phyloP scores from a whole-genome alignment of 2,888 invertebrate genomes.

The Drosophila aldrichi region DNA sequence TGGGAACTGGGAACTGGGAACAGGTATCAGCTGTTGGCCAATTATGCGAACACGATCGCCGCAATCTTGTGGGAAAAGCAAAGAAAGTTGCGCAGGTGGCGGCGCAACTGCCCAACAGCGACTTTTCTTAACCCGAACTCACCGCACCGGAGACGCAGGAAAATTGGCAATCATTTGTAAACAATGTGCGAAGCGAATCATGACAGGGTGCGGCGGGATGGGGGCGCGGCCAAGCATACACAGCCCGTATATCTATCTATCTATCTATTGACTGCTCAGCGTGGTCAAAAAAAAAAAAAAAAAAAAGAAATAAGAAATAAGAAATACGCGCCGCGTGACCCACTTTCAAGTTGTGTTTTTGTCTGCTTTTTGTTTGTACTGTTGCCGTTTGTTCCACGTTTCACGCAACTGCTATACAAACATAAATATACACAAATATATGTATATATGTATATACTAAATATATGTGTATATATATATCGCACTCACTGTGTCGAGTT shows the following conservation, averaged over 20 bases:
- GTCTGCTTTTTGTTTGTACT: slow-evolving; percentile 38
- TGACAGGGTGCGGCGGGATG: slow-evolving; percentile 24
- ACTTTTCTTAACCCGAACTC: slow-evolving; percentile 60
- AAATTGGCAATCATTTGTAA: slow-evolving; percentile 80
- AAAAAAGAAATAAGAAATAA: slow-evolving; percentile 79
- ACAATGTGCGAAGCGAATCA: slow-evolving; percentile 66
- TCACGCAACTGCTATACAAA: slow-evolving; percentile 12
- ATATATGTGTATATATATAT: neutral
- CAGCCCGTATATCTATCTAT: slow-evolving; percentile 51
- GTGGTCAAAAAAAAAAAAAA: slow-evolving; percentile 73
- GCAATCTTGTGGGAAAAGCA: slow-evolving; percentile 55
- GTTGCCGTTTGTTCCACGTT: slow-evolving; percentile 36
- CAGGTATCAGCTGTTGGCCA: slow-evolving; percentile 38
- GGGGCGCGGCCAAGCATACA: slow-evolving; percentile 14
- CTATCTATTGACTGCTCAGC: slow-evolving; percentile 63
- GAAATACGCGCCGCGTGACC: slow-evolving; percentile 75
- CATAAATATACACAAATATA: neutral
- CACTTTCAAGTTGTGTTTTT: slow-evolving; percentile 71
- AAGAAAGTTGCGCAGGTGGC: slow-evolving; percentile 72
- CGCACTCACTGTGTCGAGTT: slow-evolving; percentile 28
- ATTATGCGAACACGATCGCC: slow-evolving; percentile 29
- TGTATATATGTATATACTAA: neutral
- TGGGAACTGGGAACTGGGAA: slow-evolving; percentile 26
- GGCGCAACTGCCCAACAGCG: slow-evolving; percentile 26
- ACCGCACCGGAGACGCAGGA: slow-evolving; percentile 32